Evolutionary conservation across 2,113 vertebrate species (phyloP).

Genomic region (Brevimyrus niger): DNA sequence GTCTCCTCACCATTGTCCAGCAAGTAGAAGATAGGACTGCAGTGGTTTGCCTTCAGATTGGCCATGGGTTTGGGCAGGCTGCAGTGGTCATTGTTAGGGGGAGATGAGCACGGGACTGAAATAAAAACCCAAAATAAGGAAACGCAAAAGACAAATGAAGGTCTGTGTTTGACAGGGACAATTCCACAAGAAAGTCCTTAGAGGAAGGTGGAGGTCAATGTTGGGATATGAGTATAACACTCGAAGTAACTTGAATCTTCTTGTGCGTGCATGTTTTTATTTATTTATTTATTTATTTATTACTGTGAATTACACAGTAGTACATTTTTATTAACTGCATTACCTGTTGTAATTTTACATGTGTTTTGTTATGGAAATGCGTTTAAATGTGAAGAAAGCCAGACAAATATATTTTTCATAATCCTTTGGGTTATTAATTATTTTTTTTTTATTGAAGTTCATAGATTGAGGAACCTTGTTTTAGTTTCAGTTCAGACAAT

Average conservation of each 20-base stretch:
- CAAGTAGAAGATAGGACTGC: slow-evolving; percentile 72
- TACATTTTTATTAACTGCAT: not conserved
- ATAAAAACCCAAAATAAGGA: slow-evolving; percentile 5
- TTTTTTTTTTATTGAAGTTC: not conserved
- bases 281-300: too few relatives aligned
- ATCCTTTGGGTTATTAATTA: not conserved
- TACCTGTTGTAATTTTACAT: not conserved
- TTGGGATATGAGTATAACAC: not conserved
- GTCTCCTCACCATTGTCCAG: slow-evolving; percentile 68
- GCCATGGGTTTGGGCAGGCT: slow-evolving; percentile 57
- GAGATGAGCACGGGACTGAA: slow-evolving; percentile 61
- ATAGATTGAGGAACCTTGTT: not conserved
- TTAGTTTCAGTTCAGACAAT: not conserved
- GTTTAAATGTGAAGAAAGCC: not conserved
- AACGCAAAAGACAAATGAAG: slow-evolving; percentile 26
- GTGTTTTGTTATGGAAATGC: not conserved
- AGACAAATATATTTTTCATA: not conserved
- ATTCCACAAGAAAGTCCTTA: not conserved
- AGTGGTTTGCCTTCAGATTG: slow-evolving; percentile 67
- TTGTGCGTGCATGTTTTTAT: not conserved
- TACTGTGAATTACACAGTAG: not conserved
- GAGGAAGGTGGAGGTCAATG: not conserved
- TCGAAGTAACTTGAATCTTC: not conserved
- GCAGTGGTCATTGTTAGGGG: slow-evolving; percentile 64
- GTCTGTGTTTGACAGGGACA: not conserved